Base-by-base conservation (phyloP, 2,888 invertebrate species). In the Eueremaeus valkanovi region DNA sequence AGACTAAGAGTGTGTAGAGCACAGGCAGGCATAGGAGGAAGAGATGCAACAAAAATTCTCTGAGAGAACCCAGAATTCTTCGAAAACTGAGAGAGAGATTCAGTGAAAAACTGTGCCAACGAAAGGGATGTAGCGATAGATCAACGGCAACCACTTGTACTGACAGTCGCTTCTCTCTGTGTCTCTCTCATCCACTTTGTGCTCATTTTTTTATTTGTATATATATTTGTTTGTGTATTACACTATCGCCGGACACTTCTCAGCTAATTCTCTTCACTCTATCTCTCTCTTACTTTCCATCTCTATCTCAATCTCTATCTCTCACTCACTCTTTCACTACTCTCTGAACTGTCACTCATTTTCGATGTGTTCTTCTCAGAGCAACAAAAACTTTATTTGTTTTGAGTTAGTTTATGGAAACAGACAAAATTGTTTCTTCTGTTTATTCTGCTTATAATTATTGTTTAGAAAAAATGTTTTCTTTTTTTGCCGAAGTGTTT, bases 281-380 rank as follows among this genome's bases (percentile, higher is more conserved):
- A 24, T 58, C 3, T 63, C 3, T 18, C 21, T 21, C 63, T 63
- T 18, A 13, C 21, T 63, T n/a, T 21, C 21, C 33, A 3, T 63
- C 63, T 63, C 63, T 33, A 8, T 63, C 63, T 63, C 63, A 16
- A 3, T 18, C 63, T 63, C 63, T 63, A 8, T 33, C 63, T 63
- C 63, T 63, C 63, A 13, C 63, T 21, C 63, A 13, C 63, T 63
- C 63, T 33, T n/a, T 63, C 63, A 13, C 63, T 63, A 5, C 45
- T 18, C 18, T 45, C 45, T n/a, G 11, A 13, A 16, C 51, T 51
- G n/a, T 51, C 51, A 1, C 51, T 51, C 51, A n/a, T 21, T 51
- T 51, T n/a, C n/a, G n/a, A n/a, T n/a, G n/a, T n/a, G n/a, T n/a
- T n/a, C n/a, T n/a, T n/a, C n/a, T n/a, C n/a, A n/a, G n/a, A n/a